A percentile compares a stretch with the other conserved stretches of the same genome.
Evolutionary conservation across 2,888 invertebrate genomes (phyloP).

Genomic region (Tenodera sinensis): DNA sequence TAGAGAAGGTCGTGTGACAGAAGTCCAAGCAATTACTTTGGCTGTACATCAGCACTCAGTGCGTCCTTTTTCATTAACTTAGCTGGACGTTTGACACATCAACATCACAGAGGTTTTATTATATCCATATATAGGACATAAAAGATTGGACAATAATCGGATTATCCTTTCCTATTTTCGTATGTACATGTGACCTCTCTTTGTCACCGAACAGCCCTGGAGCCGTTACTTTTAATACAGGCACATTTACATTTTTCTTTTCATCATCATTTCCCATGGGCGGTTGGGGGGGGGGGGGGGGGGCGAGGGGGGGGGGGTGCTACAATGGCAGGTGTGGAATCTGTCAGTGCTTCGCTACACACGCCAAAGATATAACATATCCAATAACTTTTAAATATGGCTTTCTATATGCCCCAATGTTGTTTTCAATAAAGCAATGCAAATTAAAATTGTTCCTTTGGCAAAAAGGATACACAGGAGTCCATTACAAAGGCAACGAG

Average conservation of each 20-base stretch:
- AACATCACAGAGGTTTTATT: background rate
- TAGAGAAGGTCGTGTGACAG: too few relatives aligned
- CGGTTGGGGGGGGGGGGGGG: too few relatives aligned
- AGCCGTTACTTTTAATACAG: background rate
- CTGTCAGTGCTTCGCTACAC: background rate
- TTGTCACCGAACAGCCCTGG: background rate
- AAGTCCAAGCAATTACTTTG: background rate
- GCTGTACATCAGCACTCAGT: background rate
- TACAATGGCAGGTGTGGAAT: background rate
- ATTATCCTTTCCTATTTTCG: background rate
- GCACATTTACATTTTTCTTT: background rate
- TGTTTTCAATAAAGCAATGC: too few relatives aligned
- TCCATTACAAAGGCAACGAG: too few relatives aligned
- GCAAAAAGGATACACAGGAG: too few relatives aligned
- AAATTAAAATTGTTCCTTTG: too few relatives aligned
- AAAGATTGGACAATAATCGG: background rate
- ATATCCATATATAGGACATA: background rate
- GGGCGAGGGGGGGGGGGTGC: too few relatives aligned
- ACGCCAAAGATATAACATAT: too few relatives aligned
- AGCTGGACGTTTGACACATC: background rate
- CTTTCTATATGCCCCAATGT: too few relatives aligned
- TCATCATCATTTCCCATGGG: background rate
- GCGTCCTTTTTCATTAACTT: background rate
- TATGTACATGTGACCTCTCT: background rate
- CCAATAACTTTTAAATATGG: too few relatives aligned